These are phyloP conservation scores for Glaucidium brasilianum DNA, from an alignment of 2,113 vertebrate genomes.

Conservation along the genomic window DNA sequence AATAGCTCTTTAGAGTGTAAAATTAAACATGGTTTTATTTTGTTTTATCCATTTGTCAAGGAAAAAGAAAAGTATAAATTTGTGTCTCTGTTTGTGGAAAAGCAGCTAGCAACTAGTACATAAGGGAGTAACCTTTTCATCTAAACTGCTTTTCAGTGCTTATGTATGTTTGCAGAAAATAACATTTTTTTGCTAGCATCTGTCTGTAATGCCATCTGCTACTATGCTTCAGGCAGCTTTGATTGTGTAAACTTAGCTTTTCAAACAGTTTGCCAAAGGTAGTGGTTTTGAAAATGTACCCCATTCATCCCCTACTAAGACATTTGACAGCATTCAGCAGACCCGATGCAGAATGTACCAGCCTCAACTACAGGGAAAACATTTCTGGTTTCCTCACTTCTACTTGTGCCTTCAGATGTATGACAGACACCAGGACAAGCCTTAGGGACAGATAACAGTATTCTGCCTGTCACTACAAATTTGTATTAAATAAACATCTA, in stretches of 20 bases:
- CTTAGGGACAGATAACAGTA: not conserved
- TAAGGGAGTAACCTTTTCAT: constrained; percentile 10
- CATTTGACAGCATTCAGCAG: not conserved
- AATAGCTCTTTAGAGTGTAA: not conserved
- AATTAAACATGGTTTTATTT: not conserved
- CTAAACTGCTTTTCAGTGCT: not conserved
- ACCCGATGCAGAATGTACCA: not conserved
- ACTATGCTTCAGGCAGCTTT: constrained; percentile 32
- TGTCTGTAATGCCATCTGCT: constrained; percentile 50
- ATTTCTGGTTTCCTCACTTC: not conserved
- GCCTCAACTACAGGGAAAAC: not conserved
- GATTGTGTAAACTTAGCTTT: constrained; percentile 28
- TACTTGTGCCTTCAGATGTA: not conserved
- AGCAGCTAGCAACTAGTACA: not conserved
- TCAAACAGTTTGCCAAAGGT: constrained; percentile 4
- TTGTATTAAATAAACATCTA: not conserved
- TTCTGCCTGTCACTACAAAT: not conserved
- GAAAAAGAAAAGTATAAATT: not conserved
- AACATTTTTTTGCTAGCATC: constrained; percentile 18
- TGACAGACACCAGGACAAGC: not conserved
- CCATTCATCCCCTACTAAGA: not conserved
- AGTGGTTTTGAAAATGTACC: not conserved
- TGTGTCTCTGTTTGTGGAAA: not conserved
- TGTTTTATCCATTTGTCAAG: not conserved
- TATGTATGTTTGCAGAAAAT: constrained; percentile 45